Conservation (phyloP, 2,797 vertebrate genomes). For the Natrix natrix region DNA sequence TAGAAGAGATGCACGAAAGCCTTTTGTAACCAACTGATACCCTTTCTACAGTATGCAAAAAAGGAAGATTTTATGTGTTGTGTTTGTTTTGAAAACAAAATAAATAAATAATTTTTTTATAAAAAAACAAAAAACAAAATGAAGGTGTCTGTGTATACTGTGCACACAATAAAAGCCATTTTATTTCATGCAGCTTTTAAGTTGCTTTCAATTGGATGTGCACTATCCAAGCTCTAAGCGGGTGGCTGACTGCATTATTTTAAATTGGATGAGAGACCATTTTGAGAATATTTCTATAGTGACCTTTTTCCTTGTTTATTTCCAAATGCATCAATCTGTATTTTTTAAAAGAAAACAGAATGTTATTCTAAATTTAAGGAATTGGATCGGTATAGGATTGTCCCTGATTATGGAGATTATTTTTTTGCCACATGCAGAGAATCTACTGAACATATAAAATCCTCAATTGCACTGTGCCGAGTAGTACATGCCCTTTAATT, state of each 20-base stretch:
- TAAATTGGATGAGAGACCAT: background rate
- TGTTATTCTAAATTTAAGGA: background rate
- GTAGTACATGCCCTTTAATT: background rate
- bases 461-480: background rate
- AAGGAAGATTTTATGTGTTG: too few species aligned
- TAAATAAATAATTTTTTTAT: too few species aligned
- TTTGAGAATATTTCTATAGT: background rate
- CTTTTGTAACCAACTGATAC: too few species aligned
- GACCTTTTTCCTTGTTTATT: background rate
- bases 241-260: background rate
- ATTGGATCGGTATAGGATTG: background rate
- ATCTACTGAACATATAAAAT: background rate
- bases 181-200: background rate
- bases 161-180: background rate
- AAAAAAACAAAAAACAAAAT: too few species aligned
- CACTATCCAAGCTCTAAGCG: background rate
- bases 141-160: too few species aligned
- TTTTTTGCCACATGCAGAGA: background rate
- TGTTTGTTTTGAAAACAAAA: too few species aligned
- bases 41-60: too few species aligned
- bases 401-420: background rate
- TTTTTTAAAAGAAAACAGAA: background rate
- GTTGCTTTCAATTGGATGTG: background rate
- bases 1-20: too few species aligned
- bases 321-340: background rate